These are phyloP conservation scores for Philypnodon macrostomus DNA, from an alignment of 2,797 vertebrate genomes.

Conservation along the genomic window DNA sequence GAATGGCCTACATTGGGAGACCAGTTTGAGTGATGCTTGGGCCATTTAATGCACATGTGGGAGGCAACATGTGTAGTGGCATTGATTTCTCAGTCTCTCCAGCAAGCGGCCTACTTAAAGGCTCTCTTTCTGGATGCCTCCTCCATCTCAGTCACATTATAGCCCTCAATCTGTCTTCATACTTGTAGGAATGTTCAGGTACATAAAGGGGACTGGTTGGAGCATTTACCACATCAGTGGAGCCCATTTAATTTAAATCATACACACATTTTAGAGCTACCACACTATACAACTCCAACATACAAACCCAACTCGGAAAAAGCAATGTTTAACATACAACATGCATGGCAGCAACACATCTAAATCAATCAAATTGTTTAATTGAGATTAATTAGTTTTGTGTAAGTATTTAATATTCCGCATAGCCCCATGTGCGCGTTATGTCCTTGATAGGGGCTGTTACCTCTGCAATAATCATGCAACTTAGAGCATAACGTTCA, in stretches of 20 bases:
- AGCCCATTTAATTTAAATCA: constrained; percentile 7
- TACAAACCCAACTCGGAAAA: no score
- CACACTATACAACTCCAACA: not conserved
- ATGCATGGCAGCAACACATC: no score
- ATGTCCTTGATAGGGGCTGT: no score
- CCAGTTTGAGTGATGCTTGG: constrained; percentile 47
- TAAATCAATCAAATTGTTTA: no score
- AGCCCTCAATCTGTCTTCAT: constrained; percentile 53
- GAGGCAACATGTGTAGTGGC: constrained; percentile 56
- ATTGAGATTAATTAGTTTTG: no score
- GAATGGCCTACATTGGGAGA: constrained; percentile 47
- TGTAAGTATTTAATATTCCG: no score
- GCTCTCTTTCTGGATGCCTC: constrained; percentile 47
- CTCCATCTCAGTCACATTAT: constrained; percentile 52
- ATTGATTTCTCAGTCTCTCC: constrained; percentile 58
- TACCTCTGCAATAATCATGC: no score
- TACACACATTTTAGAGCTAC: not conserved
- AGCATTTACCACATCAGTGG: constrained; percentile 10
- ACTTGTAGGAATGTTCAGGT: constrained; percentile 8
- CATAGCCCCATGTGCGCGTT: no score
- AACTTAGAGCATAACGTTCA: no score
- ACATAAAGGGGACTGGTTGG: constrained; percentile 7
- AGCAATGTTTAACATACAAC: no score
- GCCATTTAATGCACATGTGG: constrained; percentile 56
- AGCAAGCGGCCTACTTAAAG: constrained; percentile 62